Conservation (phyloP, 1,140 invertebrate genomes). For the roundworm (Caenorhabditis elegans) region WBcel235 BX284602.5:8846001-8846500, state of each 20-base stretch:
- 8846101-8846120: constrained; percentile 26
- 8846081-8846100: not conserved
- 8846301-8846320: not conserved
- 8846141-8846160: constrained; percentile 12
- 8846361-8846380: not conserved
- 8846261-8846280: not conserved
- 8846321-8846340: constrained; percentile 1
- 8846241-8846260: too few relatives aligned
- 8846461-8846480: not conserved
- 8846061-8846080: not conserved
- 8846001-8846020: too few relatives aligned
- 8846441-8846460: not conserved
- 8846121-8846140: not conserved
- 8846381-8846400: constrained; percentile 17
- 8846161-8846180: not conserved
- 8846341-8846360: constrained; percentile 1
- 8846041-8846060: too few relatives aligned
- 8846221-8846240: constrained; percentile 22
- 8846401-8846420: too few relatives aligned
- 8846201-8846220: not conserved
- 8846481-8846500: not conserved
- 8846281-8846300: not conserved
- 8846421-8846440: not conserved
- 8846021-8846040: too few relatives aligned
- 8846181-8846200: not conserved